Base-by-base conservation (phyloP, 2,888 invertebrate species). In the Chouioia cunea region DNA sequence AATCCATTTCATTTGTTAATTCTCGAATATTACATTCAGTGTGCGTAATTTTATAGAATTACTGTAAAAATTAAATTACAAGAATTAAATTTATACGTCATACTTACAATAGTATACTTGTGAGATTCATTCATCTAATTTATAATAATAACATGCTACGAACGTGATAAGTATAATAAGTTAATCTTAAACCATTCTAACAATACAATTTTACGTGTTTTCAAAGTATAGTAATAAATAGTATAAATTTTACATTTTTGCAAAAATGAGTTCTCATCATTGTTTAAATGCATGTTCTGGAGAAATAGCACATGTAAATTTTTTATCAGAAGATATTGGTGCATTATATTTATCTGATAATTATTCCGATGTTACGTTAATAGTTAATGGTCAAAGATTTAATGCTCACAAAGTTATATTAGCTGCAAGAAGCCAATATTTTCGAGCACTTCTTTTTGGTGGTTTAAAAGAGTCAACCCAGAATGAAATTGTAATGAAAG, bases 341-440 rank as follows among this genome's bases (percentile, higher is more conserved):
- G 91, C 93, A 8, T 88, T 98, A 58, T 96, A 93, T 83, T 88
- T 95, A 77, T 95, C 93, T 68, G 92, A 93, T 60, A 95, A 96
- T 82, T 97, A 96, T 86, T 93, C 95, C 10, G 99, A 99, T 88
- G 92, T 99, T 65, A 92, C 92, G 0, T 88, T 98, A 66, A 87
- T 96, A 47, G 95, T 99, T 59, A 96, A 96, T 82, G 93, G 93
- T 74, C 87, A 89, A 73, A 85, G 86, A 77, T 89, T 93, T 73
- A 88, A 88, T 78, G 92, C 91, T 15, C 94, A 95, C 79, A 91
- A 91, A 84, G 91, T 97, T 4, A 95, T 99, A 78, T 88, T 99
- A 65, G 99, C 99, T 0, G 95, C 97, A 36, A 90, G 99, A 79
- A 97, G 97, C 82, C 95, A 97, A 80, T 99, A 98, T 87, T 99